Evolutionary conservation across 2,888 invertebrate species (phyloP).

Genomic region (Diadromus collaris): DNA sequence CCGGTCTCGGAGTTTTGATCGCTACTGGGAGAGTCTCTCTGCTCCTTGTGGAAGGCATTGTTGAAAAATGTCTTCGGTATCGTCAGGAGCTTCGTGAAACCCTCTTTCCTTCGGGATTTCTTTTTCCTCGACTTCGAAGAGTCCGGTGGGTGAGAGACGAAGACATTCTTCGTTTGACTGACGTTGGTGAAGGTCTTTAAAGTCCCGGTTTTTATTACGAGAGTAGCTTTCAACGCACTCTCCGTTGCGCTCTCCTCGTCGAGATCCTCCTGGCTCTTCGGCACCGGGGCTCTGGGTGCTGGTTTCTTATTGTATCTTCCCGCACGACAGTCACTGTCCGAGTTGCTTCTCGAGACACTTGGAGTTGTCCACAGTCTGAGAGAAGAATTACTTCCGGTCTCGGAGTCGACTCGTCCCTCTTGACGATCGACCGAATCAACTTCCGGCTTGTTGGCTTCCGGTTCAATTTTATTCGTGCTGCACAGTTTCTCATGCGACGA

Average conservation of each 20-base stretch:
- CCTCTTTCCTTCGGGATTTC: conserved; percentile 70
- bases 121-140: conserved; percentile 63
- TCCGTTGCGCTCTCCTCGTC: conserved; percentile 58
- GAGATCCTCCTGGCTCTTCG: conserved; percentile 60
- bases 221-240: conserved; percentile 80
- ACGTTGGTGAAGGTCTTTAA: conserved; percentile 73
- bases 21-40: conserved; percentile 48
- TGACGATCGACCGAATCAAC: background rate
- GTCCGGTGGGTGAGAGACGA: conserved; percentile 66
- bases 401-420: background rate
- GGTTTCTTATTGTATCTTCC: conserved; percentile 82
- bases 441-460: conserved; percentile 1
- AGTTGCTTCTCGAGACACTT: conserved; percentile 67
- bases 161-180: conserved; percentile 68
- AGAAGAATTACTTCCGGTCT: conserved; percentile 35
- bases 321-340: conserved; percentile 75
- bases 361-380: conserved; percentile 61
- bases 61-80: conserved; percentile 77
- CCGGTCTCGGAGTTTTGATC: conserved; percentile 65
- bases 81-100: conserved; percentile 74
- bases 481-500: conserved; percentile 66
- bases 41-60: conserved; percentile 74
- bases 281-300: conserved; percentile 80
- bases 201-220: conserved; percentile 81
- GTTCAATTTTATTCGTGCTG: conserved; percentile 32